A percentile compares a stretch with the other conserved stretches of the same genome.
Evolutionary conservation across 2,888 invertebrate species (phyloP).

Genomic region (Eupeodes latifasciatus): DNA sequence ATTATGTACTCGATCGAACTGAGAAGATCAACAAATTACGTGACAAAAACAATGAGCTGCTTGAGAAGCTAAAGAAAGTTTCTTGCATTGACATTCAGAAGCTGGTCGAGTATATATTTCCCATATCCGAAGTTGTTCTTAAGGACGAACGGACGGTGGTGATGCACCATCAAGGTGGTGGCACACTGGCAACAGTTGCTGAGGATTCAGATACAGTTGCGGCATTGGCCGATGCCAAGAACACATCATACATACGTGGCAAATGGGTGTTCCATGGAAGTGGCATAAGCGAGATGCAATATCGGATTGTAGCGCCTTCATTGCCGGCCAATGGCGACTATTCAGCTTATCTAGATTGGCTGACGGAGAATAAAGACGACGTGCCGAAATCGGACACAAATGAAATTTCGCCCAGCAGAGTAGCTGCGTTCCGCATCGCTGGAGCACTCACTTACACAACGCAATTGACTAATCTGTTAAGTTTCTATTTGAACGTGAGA

Average conservation of each 20-base stretch:
- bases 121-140: conserved; percentile 85
- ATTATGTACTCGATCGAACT: conserved; percentile 85
- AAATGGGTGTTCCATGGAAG: conserved; percentile 88
- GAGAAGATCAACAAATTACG: conserved; percentile 85
- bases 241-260: conserved; percentile 91
- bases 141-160: conserved; percentile 79
- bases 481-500: conserved; percentile 92
- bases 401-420: conserved; percentile 86
- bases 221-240: conserved; percentile 89
- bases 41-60: conserved; percentile 85
- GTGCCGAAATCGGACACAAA: conserved; percentile 83
- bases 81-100: conserved; percentile 87
- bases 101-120: conserved; percentile 89
- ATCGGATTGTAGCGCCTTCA: conserved; percentile 92
- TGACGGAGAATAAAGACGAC: conserved; percentile 85
- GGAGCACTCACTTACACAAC: conserved; percentile 94
- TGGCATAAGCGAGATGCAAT: conserved; percentile 88
- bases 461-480: conserved; percentile 92
- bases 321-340: conserved; percentile 94
- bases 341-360: conserved; percentile 90
- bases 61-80: conserved; percentile 86
- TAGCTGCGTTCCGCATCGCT: conserved; percentile 89
- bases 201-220: conserved; percentile 84
- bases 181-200: conserved; percentile 45
- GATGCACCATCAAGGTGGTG: conserved; percentile 68